phyloP scores from a whole-genome alignment of 2,113 vertebrate species.

The Tragulus kanchil region DNA sequence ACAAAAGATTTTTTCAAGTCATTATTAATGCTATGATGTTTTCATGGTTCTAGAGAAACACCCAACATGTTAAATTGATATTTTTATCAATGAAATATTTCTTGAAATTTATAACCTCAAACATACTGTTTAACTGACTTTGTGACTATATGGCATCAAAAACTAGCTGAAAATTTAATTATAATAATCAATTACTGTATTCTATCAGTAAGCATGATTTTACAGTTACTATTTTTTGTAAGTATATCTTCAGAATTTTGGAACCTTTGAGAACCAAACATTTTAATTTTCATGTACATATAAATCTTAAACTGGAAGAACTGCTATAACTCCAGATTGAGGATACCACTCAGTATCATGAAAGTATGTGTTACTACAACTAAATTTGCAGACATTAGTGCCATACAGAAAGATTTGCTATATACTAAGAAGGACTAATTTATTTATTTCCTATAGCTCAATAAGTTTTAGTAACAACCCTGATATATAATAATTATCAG shows the following conservation, averaged over 20 bases:
- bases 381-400: neutral
- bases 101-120: neutral
- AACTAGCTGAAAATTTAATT: neutral
- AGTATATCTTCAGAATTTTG: neutral
- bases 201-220: neutral
- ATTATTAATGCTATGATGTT: neutral
- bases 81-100: neutral
- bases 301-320: conserved; percentile 35
- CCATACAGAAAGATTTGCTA: neutral
- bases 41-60: conserved; percentile 28
- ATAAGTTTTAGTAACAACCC: neutral
- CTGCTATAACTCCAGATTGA: neutral
- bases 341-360: neutral
- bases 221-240: neutral
- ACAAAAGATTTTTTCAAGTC: conserved; percentile 29
- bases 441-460: neutral
- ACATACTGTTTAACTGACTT: neutral
- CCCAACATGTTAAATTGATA: neutral
- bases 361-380: neutral
- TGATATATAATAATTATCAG: neutral
- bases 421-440: conserved; percentile 3
- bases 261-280: conserved; percentile 8
- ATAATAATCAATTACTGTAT: neutral
- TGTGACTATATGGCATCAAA: neutral
- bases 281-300: neutral